Percentiles rank a stretch among this genome's conserved stretches.
Evolutionary conservation across 1,140 invertebrate genomes (phyloP).

Genomic region (Spodoptera frugiperda): DNA sequence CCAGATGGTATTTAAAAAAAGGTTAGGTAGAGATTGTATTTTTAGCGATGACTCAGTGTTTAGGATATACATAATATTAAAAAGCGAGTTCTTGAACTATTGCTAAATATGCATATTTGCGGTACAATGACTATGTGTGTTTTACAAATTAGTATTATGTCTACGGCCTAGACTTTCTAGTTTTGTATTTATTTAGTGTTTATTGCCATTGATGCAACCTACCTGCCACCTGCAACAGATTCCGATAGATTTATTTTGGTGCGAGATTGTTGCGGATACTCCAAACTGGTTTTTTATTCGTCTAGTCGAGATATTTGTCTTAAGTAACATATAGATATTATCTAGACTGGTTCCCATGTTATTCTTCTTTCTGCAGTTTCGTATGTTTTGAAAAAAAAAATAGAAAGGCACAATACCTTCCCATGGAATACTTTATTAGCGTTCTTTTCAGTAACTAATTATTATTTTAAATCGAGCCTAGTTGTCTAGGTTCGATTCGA

Average conservation of each 20-base stretch:
- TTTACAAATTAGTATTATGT: constrained; percentile 28
- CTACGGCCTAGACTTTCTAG: constrained; percentile 25
- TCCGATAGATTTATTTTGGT: not conserved
- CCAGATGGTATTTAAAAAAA: not conserved
- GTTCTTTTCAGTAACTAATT: too few relatives aligned
- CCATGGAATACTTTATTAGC: too few relatives aligned
- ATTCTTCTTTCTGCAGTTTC: too few relatives aligned
- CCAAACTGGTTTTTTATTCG: too few relatives aligned
- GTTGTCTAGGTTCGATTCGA: not conserved
- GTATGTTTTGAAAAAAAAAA: too few relatives aligned
- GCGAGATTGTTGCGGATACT: not conserved
- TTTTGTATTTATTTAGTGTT: constrained; percentile 16
- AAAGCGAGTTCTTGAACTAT: constrained; percentile 17
- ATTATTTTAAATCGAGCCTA: not conserved
- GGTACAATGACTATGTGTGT: constrained; percentile 21
- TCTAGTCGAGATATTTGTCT: not conserved
- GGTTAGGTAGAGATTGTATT: not conserved
- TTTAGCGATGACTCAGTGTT: constrained; percentile 22
- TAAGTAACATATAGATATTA: too few relatives aligned
- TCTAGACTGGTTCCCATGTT: too few relatives aligned
- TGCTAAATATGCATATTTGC: constrained; percentile 23
- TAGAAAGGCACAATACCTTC: too few relatives aligned
- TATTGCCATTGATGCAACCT: constrained; percentile 7
- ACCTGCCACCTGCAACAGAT: not conserved
- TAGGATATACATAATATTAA: constrained; percentile 30